Conservation (phyloP, 1,140 invertebrate genomes). For the Aporrectodea caliginosa region DNA sequence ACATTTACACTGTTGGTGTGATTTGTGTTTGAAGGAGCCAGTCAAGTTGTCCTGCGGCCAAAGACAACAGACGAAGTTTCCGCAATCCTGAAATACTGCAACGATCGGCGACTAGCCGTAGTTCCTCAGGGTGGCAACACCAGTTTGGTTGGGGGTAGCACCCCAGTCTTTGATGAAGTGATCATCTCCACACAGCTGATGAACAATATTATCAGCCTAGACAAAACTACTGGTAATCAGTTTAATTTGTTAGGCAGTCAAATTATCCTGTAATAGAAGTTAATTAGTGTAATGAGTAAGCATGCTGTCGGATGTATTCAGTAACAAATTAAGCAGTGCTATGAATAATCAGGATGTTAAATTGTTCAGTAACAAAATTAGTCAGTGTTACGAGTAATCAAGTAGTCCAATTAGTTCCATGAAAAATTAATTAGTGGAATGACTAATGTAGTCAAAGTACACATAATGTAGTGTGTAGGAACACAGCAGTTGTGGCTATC, state of each 20-base stretch:
- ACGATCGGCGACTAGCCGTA: constrained; percentile 76
- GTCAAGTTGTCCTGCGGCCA: constrained; percentile 64
- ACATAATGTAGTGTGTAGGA: no score
- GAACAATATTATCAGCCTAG: constrained; percentile 79
- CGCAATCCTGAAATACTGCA: constrained; percentile 78
- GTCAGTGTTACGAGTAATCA: no score
- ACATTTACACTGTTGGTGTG: not conserved
- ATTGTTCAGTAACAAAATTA: no score
- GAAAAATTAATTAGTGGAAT: no score
- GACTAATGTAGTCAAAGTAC: no score
- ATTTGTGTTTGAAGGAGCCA: constrained; percentile 52
- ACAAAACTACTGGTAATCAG: constrained; percentile 71
- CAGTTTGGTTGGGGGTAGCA: constrained; percentile 83
- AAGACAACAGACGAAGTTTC: constrained; percentile 84
- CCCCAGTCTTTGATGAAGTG: constrained; percentile 96
- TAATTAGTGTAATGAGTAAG: no score
- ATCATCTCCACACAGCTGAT: constrained; percentile 79
- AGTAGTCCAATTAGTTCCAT: no score
- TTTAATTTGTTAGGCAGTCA: constrained; percentile 29
- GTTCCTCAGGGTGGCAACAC: constrained; percentile 75
- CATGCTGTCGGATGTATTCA: no score
- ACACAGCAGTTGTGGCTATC: no score
- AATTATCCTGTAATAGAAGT: constrained; percentile 7
- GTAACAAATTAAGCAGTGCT: no score
- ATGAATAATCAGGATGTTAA: no score